These are phyloP conservation scores for Drosophila anceps DNA, from an alignment of 2,888 invertebrate genomes.

Conservation along the genomic window DNA sequence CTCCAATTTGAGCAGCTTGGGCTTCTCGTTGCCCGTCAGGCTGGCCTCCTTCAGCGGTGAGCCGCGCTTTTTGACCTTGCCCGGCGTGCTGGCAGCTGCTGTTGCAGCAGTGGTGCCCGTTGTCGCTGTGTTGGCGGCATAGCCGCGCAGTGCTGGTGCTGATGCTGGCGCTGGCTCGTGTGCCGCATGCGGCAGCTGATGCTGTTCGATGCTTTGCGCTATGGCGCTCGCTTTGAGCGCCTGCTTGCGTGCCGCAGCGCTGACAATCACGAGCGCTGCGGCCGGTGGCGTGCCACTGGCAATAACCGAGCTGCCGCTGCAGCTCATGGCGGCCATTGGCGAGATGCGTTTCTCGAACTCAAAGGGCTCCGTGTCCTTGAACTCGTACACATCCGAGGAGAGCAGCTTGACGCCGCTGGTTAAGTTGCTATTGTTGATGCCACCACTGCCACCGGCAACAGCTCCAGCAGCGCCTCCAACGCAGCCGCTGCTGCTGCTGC, in stretches of 20 bases:
- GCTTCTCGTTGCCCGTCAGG: conserved; percentile 58
- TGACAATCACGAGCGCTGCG: conserved; percentile 15
- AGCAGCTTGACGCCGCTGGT: conserved; percentile 49
- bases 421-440: conserved; percentile 11
- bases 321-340: conserved; percentile 62
- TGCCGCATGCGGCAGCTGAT: conserved; percentile 31
- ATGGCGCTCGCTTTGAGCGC: conserved; percentile 46
- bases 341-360: conserved; percentile 90
- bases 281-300: conserved; percentile 22
- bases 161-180: not conserved
- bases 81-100: not conserved
- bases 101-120: not conserved
- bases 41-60: conserved; percentile 82
- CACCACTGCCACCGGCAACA: conserved; percentile 10
- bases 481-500: conserved; percentile 26
- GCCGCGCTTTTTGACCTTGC: conserved; percentile 79
- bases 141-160: not conserved
- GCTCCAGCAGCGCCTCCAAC: not conserved
- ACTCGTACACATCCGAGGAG: conserved; percentile 91
- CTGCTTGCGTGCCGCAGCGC: conserved; percentile 50
- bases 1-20: conserved; percentile 69
- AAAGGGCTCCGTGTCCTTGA: conserved; percentile 95
- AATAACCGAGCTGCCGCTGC: conserved; percentile 34
- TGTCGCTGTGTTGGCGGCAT: conserved; percentile 5
- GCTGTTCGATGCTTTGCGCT: conserved; percentile 52